Evolutionary conservation across 2,113 vertebrate species (phyloP).

Genomic region (Psittacula cyanocephala): DNA sequence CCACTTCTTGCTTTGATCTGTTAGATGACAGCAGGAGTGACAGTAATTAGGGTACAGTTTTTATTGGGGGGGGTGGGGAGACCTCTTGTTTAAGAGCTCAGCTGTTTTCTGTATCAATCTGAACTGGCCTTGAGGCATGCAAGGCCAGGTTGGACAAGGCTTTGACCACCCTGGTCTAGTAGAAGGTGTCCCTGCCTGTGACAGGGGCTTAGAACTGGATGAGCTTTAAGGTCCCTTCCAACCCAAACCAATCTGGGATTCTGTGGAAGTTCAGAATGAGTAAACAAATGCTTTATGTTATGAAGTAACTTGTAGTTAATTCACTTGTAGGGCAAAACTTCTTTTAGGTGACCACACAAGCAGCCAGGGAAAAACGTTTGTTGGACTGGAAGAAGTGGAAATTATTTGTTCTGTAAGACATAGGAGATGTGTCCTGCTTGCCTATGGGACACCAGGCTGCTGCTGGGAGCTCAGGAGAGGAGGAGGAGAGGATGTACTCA

Average conservation of each 20-base stretch:
- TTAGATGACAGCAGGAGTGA: neutral
- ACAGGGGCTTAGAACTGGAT: neutral
- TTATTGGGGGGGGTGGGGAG: neutral
- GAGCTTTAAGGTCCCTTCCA: neutral
- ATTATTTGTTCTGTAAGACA: neutral
- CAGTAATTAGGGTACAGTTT: neutral
- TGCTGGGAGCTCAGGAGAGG: neutral
- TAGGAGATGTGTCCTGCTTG: neutral
- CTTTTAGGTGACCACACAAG: neutral
- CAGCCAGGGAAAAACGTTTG: fast-evolving
- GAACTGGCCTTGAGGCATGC: neutral
- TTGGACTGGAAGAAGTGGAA: neutral
- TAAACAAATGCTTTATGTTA: neutral
- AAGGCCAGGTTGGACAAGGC: neutral
- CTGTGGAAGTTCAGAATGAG: neutral
- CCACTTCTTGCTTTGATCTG: neutral
- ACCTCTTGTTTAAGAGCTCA: neutral
- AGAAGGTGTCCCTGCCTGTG: neutral
- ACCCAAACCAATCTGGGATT: neutral
- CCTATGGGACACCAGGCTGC: neutral
- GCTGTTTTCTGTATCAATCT: fast-evolving
- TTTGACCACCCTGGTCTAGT: neutral
- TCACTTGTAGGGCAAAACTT: neutral
- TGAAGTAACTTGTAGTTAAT: neutral
- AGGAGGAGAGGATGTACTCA: neutral